Base-by-base conservation (phyloP, 2,113 vertebrate species). In the Chaetops frenatus region DNA sequence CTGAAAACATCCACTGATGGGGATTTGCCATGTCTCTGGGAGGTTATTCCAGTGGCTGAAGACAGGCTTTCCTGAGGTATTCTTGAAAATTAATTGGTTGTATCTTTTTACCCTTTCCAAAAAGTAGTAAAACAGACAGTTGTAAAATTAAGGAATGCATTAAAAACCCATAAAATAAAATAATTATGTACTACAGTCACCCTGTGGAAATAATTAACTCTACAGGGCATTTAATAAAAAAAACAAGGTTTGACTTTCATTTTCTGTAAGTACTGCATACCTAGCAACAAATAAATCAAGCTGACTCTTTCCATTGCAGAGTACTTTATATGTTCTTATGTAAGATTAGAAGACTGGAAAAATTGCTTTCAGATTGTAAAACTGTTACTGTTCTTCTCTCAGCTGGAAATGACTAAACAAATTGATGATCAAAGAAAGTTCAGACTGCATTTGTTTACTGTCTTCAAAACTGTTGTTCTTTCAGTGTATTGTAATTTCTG, bases 131-230 rank as follows among this genome's bases (percentile, higher is more conserved):
- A 90, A 10, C 5, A 83, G 40, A 56, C 31, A 92, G n/a, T 91
- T 82, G 71, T 85, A 92, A 90, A 94, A 94, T 80, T 85, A 76
- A 85, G 61, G n/a, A 74, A 44, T 85, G 29, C 54, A 82, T 96
- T 92, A 91, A 95, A 94, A 91, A 11, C 50, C 45, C 79, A 44
- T 92, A 70, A 94, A 91, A 92, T 62, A 5, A 76, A 85, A 57
- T 85, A 76, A 78, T 95, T 89, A 48, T 61, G n/a, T 48, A n/a
- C 33, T 84, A 2, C 22, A 87, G 48, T 87, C 23, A 69, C 36
- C 12, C 29, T 6, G 1, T 81, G 66, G 77, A 95, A 82, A 50
- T 90, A 85, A 91, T 91, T 89, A 91, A 73, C 61, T 89, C 50
- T 87, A 35, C 36, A 56, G 58, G 62, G 9, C 38, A 20, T 81